Evolutionary conservation across 2,797 vertebrate genomes (phyloP), one percentile per base, ranked within the genome.

Genomic region (Mus minutoides): DNA sequence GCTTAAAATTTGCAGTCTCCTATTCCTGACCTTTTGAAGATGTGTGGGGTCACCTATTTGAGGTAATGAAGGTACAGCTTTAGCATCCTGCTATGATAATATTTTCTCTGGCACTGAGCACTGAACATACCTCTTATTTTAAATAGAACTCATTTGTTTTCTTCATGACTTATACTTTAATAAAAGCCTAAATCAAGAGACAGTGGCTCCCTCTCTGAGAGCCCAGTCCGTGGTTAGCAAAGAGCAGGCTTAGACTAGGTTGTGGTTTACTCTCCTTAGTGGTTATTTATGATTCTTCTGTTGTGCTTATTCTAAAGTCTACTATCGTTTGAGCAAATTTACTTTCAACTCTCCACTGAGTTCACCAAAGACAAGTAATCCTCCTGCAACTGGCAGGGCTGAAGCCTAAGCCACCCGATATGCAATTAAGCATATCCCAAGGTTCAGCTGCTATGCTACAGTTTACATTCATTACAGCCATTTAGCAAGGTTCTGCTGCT

Each of bases 281-380:
- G 69, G 71, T 87, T 95, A 92, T 71, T 96, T 93, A 89, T 87
- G 86, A 94, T 87, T 95, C 71, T 91, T 94, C 80, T 83, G 13
- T 85, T 88, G 77, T 4, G 85, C 31, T 71, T 95, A 31, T 85
- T 88, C 85, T 95, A 97, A 97, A 95, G 77, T 94, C 91, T 90
- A 96, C 89, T 77, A 87, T 91, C 16, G 0, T 92, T 97, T 97
- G 96, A 97, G 91, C 95, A 97, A 95, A 97, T 97, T 97, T 97
- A 87, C 95, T 97, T 96, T 97, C 52, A 95, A 96, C 88, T 95
- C 94, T 97, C 97, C 89, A 73, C 62, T 94, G 94, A 97, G 95
- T 95, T 97, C 87, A 78, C 91, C 94, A 96, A 97, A 97, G 95
- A 96, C 82, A 84, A 90, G 85, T 96, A 96, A 97, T 98, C 97